phyloP scores from a whole-genome alignment of 2,888 invertebrate genomes.

The Melipona bicolor region DNA sequence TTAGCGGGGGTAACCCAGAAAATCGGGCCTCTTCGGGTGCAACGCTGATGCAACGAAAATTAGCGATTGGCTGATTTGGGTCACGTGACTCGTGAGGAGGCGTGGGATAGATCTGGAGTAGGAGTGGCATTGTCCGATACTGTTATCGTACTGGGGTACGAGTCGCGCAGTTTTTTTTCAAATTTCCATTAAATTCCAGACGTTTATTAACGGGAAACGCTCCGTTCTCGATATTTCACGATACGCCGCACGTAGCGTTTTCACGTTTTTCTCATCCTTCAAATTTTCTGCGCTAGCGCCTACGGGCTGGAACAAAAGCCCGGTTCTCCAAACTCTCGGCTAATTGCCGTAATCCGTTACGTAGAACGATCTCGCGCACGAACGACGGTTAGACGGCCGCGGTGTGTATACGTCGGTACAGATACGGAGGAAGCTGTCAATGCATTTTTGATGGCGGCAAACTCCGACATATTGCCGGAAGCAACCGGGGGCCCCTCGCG shows the following conservation, averaged over 20 bases:
- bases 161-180: too few relatives aligned
- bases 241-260: too few relatives aligned
- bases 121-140: too few relatives aligned
- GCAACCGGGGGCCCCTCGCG: conserved; percentile 58
- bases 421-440: conserved; percentile 42
- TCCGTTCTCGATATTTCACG: conserved; percentile 8
- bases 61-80: too few relatives aligned
- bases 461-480: conserved; percentile 54
- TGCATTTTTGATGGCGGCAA: conserved; percentile 62
- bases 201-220: too few relatives aligned
- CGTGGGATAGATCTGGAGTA: too few relatives aligned
- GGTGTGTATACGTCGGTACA: background rate
- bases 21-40: too few relatives aligned
- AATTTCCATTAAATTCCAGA: too few relatives aligned
- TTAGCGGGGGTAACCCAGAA: too few relatives aligned
- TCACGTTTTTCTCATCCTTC: background rate
- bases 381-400: background rate
- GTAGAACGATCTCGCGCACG: background rate
- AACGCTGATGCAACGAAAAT: too few relatives aligned
- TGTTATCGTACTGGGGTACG: too few relatives aligned
- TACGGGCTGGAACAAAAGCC: background rate
- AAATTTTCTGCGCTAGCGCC: background rate
- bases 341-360: background rate
- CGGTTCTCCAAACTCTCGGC: background rate
- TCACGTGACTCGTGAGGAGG: too few relatives aligned